These are phyloP conservation scores for Caenorhabditis sp. DNA, from an alignment of 2,888 invertebrate species.

Conservation along the genomic window DNA sequence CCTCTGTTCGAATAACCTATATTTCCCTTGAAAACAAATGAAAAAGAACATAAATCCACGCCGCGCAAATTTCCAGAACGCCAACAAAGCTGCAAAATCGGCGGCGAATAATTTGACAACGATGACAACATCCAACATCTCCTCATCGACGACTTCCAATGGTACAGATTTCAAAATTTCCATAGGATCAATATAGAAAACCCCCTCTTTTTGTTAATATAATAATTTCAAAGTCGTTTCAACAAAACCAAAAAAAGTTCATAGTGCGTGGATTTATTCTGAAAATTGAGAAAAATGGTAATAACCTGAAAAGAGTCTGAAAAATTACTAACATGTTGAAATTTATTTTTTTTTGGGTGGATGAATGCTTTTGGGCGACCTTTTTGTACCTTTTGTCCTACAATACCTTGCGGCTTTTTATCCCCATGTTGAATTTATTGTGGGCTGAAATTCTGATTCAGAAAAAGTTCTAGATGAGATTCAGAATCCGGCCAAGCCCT, in stretches of 20 bases:
- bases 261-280: background rate
- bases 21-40: too few species aligned
- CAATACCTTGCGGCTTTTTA: too few species aligned
- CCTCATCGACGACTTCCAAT: conserved; percentile 18
- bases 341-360: too few species aligned
- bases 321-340: too few species aligned
- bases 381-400: too few species aligned
- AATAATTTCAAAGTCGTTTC: background rate
- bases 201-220: background rate
- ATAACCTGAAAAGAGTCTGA: too few species aligned
- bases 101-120: conserved; percentile 8
- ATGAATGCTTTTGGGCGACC: too few species aligned
- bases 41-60: background rate
- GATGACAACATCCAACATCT: conserved; percentile 3
- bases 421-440: too few species aligned
- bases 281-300: too few species aligned
- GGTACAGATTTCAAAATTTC: conserved; percentile 42
- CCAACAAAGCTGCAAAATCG: conserved; percentile 18
- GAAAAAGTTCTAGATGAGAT: too few species aligned
- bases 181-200: conserved; percentile 17
- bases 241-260: background rate
- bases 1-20: background rate
- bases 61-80: conserved; percentile 25
- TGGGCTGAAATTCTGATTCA: too few species aligned
- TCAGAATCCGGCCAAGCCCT: too few species aligned